Percentiles rank a stretch among this genome's conserved stretches.
phyloP scores from a whole-genome alignment of 2,113 vertebrate species.

The Lota lota region DNA sequence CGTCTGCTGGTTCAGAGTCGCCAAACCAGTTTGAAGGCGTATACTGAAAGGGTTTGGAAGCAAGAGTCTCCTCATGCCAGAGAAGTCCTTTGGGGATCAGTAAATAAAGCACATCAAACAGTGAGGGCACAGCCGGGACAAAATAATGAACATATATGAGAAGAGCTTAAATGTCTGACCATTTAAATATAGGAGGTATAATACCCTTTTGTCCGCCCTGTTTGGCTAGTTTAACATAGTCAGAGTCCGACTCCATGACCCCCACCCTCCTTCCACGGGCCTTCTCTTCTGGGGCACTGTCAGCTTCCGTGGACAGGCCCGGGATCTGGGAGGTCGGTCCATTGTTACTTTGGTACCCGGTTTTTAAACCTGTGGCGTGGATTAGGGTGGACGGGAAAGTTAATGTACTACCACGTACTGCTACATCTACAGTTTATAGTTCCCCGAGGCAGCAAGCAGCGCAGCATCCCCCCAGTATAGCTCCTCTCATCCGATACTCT shows the following conservation, averaged over 20 bases:
- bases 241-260: constrained; percentile 63
- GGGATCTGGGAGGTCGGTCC: constrained; percentile 69
- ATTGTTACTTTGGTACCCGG: neutral
- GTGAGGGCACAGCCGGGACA: neutral
- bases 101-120: neutral
- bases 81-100: constrained; percentile 53
- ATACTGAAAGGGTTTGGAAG: constrained; percentile 36
- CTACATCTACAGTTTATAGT: too few relatives aligned
- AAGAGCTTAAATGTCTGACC: neutral
- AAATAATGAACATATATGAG: neutral
- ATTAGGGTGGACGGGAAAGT: too few relatives aligned
- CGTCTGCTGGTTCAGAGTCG: constrained; percentile 6
- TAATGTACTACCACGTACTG: too few relatives aligned
- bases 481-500: too few relatives aligned
- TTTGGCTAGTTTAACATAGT: constrained; percentile 71
- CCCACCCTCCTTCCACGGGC: constrained; percentile 47
- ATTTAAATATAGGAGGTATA: neutral
- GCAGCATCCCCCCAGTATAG: too few relatives aligned
- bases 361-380: too few relatives aligned
- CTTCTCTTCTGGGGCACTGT: constrained; percentile 32
- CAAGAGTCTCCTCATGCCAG: constrained; percentile 43
- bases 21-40: constrained; percentile 47
- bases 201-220: constrained; percentile 72
- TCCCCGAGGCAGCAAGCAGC: too few relatives aligned
- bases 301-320: constrained; percentile 55